Evolutionary conservation across 2,113 vertebrate species (phyloP).

Genomic region (Mirza zaza): DNA sequence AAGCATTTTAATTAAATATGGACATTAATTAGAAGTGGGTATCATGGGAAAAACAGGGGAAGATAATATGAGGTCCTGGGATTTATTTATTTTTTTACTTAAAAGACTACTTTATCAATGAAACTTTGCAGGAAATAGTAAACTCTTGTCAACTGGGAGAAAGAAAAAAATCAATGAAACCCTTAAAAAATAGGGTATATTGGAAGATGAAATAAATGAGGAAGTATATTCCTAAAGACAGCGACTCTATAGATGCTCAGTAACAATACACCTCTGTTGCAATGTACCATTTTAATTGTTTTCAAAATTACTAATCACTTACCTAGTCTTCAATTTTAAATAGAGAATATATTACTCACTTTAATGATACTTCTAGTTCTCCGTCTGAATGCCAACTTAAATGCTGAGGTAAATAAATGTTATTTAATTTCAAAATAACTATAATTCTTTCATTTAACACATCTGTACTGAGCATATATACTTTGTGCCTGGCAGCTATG

Average conservation of each 20-base stretch:
- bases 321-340: background rate
- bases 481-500: background rate
- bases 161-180: background rate
- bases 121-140: background rate
- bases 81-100: background rate
- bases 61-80: background rate
- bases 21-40: slow-evolving; percentile 30
- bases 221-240: background rate
- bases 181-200: background rate
- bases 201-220: background rate
- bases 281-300: background rate
- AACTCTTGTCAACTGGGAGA: background rate
- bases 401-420: background rate
- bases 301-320: background rate
- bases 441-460: background rate
- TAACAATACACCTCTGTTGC: background rate
- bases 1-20: slow-evolving; percentile 40
- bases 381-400: background rate
- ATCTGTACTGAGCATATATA: background rate
- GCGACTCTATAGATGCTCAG: background rate
- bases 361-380: background rate
- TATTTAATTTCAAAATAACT: slow-evolving; percentile 25
- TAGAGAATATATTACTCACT: background rate
- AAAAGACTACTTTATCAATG: background rate
- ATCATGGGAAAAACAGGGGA: background rate